These are phyloP conservation scores for Parambassis ranga DNA, from an alignment of 2,797 vertebrate species.

Conservation along the genomic window DNA sequence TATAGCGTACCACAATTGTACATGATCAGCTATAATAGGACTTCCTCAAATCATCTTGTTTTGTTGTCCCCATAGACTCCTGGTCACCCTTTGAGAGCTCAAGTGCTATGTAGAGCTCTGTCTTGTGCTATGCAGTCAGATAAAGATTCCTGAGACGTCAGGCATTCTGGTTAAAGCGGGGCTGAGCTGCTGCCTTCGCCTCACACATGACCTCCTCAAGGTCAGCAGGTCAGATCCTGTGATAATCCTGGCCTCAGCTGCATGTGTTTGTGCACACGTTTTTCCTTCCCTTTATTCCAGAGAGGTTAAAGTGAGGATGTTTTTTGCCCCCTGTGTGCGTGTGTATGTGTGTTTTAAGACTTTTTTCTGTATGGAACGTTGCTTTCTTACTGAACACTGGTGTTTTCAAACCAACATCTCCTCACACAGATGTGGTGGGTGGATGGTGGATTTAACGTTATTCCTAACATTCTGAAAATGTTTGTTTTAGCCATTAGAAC, in stretches of 20 bases:
- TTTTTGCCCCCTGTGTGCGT: constrained; percentile 6
- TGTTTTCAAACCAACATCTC: no score
- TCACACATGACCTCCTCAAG: constrained; percentile 66
- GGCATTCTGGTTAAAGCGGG: constrained; percentile 63
- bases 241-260: constrained; percentile 69
- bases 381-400: not conserved
- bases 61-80: not conserved
- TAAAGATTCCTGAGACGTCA: constrained; percentile 68
- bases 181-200: constrained; percentile 47
- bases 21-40: no score
- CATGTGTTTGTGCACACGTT: constrained; percentile 30
- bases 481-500: no score
- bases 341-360: not conserved
- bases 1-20: no score
- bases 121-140: constrained; percentile 44
- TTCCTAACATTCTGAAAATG: no score
- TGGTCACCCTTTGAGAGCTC: not conserved
- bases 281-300: constrained; percentile 27
- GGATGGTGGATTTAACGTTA: no score
- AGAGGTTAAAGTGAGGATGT: constrained; percentile 6
- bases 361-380: not conserved
- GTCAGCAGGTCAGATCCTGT: constrained; percentile 66
- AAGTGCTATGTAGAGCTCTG: not conserved
- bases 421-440: no score
- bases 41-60: no score